These are phyloP conservation scores for Dusona sp. DNA, from an alignment of 2,888 invertebrate genomes.

Conservation along the genomic window DNA sequence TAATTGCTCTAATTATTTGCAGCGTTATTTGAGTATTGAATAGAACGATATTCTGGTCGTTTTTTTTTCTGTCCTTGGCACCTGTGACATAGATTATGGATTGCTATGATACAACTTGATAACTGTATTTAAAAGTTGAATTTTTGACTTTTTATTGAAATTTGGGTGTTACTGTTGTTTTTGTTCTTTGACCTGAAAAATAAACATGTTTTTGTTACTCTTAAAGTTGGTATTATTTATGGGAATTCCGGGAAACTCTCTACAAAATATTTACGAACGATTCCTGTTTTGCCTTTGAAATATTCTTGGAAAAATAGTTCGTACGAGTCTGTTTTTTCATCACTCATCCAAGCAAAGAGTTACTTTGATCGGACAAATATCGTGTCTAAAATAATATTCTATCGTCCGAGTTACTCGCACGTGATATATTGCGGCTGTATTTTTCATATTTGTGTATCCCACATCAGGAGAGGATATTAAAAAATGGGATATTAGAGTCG, in stretches of 20 bases:
- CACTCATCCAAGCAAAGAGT: background rate
- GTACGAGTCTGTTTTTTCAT: background rate
- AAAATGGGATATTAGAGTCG: background rate
- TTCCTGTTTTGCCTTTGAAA: background rate
- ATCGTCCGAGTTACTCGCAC: conserved; percentile 10
- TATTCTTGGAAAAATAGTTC: background rate
- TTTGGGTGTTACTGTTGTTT: too few species aligned
- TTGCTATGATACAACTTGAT: background rate
- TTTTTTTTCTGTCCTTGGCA: background rate
- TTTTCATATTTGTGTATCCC: conserved; percentile 11
- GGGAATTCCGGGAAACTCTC: background rate
- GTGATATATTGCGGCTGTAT: conserved; percentile 16
- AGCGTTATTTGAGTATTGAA: background rate
- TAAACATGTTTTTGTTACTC: background rate
- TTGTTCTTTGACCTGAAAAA: too few species aligned
- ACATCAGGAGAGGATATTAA: conserved; percentile 55
- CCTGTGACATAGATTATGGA: too few species aligned
- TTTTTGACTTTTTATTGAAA: background rate
- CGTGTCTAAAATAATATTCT: background rate
- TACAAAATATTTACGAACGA: background rate
- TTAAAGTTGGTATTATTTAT: background rate
- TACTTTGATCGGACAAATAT: background rate
- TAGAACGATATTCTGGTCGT: background rate
- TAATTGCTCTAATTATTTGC: background rate
- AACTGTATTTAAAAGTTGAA: background rate